These are phyloP conservation scores for Bombus confusus DNA, from an alignment of 1,140 invertebrate genomes.

Conservation along the genomic window DNA sequence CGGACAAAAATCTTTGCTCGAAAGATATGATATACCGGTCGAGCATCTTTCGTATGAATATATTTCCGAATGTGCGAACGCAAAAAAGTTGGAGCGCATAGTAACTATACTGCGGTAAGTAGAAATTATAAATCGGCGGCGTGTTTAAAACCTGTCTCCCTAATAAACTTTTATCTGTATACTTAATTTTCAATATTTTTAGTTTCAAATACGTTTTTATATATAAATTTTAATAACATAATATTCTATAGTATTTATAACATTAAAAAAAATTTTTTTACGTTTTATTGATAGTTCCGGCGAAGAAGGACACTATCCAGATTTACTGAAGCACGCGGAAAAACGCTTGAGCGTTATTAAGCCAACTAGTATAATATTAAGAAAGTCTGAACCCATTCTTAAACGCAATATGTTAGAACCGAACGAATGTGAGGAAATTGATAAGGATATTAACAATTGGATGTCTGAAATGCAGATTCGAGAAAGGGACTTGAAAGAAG, in stretches of 20 bases:
- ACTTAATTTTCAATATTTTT: conserved; percentile 1
- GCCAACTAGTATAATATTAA: conserved; percentile 83
- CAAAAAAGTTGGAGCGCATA: conserved; percentile 84
- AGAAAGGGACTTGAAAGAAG: conserved; percentile 77
- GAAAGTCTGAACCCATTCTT: conserved; percentile 81
- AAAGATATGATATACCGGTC: conserved; percentile 85
- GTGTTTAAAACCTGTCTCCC: not conserved
- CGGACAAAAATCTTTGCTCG: conserved; percentile 74
- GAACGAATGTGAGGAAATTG: conserved; percentile 77
- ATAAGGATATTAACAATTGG: conserved; percentile 81
- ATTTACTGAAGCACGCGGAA: conserved; percentile 84
- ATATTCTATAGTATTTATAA: not conserved
- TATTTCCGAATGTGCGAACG: conserved; percentile 82
- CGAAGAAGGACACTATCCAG: conserved; percentile 87
- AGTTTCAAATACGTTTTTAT: conserved; percentile 8
- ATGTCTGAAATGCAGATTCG: conserved; percentile 79
- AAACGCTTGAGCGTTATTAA: conserved; percentile 82
- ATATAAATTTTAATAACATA: not conserved
- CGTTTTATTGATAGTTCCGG: conserved; percentile 81
- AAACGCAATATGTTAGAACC: conserved; percentile 75
- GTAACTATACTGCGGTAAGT: conserved; percentile 83
- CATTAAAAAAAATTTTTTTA: not conserved
- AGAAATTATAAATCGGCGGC: conserved; percentile 1
- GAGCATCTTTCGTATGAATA: conserved; percentile 85
- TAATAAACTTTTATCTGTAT: not conserved